Evolutionary conservation across 2,888 invertebrate species (phyloP).

Genomic region (Mythimna impura): DNA sequence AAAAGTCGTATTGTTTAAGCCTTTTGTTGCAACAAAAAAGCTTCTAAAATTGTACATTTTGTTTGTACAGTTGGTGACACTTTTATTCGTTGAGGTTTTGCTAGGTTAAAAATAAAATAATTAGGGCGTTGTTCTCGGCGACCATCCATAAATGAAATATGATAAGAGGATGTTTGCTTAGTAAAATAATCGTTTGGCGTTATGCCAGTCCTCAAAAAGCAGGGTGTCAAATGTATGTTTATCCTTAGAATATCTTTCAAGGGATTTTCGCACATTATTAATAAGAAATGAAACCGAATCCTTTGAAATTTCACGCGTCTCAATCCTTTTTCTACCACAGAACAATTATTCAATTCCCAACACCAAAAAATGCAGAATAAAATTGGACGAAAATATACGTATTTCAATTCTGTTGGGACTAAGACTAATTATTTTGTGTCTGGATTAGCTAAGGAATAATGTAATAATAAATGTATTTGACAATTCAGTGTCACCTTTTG

Average conservation of each 20-base stretch:
- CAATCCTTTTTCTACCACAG: background rate
- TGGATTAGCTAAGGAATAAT: background rate
- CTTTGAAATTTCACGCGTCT: background rate
- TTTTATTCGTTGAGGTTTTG: background rate
- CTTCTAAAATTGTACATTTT: slow-evolving; percentile 12
- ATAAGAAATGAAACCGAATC: slow-evolving; percentile 19
- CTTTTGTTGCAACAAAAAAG: slow-evolving; percentile 36
- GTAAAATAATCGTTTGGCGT: slow-evolving; percentile 35
- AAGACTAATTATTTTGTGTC: background rate
- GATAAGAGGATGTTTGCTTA: slow-evolving; percentile 27
- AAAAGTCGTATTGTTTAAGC: slow-evolving; percentile 16
- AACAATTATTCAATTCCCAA: background rate
- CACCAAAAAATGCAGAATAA: background rate
- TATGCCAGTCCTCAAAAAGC: slow-evolving; percentile 30
- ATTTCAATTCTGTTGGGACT: background rate
- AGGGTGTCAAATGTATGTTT: slow-evolving; percentile 17
- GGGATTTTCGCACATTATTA: slow-evolving; percentile 27
- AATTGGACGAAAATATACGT: background rate
- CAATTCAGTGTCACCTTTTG: slow-evolving; percentile 7
- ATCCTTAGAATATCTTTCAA: slow-evolving; percentile 27
- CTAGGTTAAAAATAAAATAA: slow-evolving; percentile 2
- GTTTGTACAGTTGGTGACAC: slow-evolving; percentile 5
- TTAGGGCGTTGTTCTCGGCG: slow-evolving; percentile 3
- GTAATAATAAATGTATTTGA: background rate
- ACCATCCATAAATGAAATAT: slow-evolving; percentile 32